Base-by-base conservation (phyloP, 1,140 invertebrate genomes). In the Tenebrio molitor region DNA sequence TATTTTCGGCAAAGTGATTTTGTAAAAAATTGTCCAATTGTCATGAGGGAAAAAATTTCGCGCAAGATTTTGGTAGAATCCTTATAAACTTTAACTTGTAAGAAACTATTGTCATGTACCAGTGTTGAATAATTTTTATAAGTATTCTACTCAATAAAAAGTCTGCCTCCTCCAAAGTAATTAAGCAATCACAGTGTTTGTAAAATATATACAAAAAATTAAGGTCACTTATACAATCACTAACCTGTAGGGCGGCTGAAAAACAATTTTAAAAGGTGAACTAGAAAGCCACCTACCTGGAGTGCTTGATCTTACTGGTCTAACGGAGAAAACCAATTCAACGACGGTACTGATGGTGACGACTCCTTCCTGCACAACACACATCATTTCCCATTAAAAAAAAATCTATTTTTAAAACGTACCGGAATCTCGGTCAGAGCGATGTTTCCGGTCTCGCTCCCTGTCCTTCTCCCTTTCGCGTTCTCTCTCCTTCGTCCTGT, bases 261-360 rank as follows among this genome's bases (percentile, higher is more conserved):
- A 81, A 70, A 78, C 36, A 81, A 79, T 14, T 23, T 72, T 77
- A 72, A 75, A 46, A 46, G 36, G 36, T 41, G 65, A 68, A 75
- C 58, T 77, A 79, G 79, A 80, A 77, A 73, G 74, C 39, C 78
- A 82, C 79, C 76, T 81, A 81, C 80, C 80, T 81, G 76, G 29
- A 44, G 21, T 34, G 68, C 46, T 67, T 64, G 66, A 69, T 77
- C 79, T 81, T 81, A 80, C 80, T 81, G 79, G 74, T 81, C 74
- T 71, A 76, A 29, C 67, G 23, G 21, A 58, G 50, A 58, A 15
- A 58, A 58, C 50, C 21, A 58, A 58, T 29, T 50, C 25, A 53
- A 25, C 58, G 64, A 10, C 44, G 75, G 19, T 73, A 73, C 44
- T 77, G 72, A 39, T 77, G 78, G 25, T 79, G 77, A 15, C 74